phyloP scores from a whole-genome alignment of 2,888 invertebrate species.

The Tenthredo mesomela region DNA sequence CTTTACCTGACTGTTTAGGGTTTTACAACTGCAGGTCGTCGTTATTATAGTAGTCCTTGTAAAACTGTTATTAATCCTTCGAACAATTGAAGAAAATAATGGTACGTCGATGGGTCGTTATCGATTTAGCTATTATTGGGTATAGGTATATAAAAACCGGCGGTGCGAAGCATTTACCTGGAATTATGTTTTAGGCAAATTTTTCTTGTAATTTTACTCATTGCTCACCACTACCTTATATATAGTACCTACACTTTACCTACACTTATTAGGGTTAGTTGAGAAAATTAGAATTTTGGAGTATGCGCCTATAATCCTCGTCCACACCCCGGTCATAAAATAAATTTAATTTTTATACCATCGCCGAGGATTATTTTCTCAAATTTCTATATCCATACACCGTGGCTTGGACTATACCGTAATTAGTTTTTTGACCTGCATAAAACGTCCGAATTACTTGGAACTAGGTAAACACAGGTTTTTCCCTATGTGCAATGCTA shows the following conservation, averaged over 20 bases:
- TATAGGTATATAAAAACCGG: constrained; percentile 55
- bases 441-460: neutral
- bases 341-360: constrained; percentile 21
- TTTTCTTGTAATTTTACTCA: neutral
- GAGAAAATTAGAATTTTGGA: constrained; percentile 39
- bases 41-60: constrained; percentile 56
- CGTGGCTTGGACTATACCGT: neutral
- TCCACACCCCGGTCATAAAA: neutral
- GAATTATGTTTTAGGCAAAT: constrained; percentile 36
- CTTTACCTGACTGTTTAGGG: constrained; percentile 15
- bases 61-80: constrained; percentile 66
- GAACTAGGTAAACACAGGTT: neutral
- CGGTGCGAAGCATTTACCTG: constrained; percentile 36
- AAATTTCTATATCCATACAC: neutral
- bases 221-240: no score
- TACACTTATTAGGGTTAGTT: constrained; percentile 44
- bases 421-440: neutral
- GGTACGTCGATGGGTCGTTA: constrained; percentile 66
- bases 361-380: constrained; percentile 19
- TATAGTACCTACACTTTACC: no score
- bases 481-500: neutral
- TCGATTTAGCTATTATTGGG: constrained; percentile 70
- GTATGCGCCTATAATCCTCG: neutral
- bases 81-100: constrained; percentile 65
- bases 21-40: constrained; percentile 34